These are phyloP conservation scores for Aphelocoma coerulescens DNA, from an alignment of 2,113 vertebrate genomes.

Conservation along the genomic window DNA sequence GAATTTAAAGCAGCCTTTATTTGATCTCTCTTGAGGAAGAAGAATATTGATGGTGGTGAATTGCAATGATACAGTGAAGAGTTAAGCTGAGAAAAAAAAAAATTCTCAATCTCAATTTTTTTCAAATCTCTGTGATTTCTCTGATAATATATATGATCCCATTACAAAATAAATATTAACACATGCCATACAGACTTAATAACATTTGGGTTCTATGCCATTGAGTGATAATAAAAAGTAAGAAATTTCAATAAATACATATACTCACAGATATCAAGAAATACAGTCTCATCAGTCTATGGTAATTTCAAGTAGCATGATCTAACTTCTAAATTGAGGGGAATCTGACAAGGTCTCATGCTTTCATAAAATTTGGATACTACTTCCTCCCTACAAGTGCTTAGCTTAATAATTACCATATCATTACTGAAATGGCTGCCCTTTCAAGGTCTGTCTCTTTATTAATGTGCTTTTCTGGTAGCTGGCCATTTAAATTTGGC, in stretches of 20 bases:
- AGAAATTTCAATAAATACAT: neutral
- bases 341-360: neutral
- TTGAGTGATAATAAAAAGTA: neutral
- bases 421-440: slow-evolving; percentile 1
- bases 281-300: neutral
- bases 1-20: neutral
- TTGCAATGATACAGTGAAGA: neutral
- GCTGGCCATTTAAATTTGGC: neutral
- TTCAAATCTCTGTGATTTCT: neutral
- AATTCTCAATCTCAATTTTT: neutral
- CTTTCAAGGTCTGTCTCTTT: neutral
- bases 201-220: neutral
- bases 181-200: neutral
- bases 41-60: neutral
- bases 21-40: neutral
- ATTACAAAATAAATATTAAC: neutral
- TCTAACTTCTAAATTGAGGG: neutral
- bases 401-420: slow-evolving; percentile 7
- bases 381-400: neutral
- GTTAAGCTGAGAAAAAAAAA: neutral
- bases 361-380: neutral
- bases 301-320: neutral
- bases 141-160: neutral
- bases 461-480: neutral
- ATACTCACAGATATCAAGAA: neutral